phyloP scores from a whole-genome alignment of 1,140 invertebrate species.

The Rhagoletis zephyria region DNA sequence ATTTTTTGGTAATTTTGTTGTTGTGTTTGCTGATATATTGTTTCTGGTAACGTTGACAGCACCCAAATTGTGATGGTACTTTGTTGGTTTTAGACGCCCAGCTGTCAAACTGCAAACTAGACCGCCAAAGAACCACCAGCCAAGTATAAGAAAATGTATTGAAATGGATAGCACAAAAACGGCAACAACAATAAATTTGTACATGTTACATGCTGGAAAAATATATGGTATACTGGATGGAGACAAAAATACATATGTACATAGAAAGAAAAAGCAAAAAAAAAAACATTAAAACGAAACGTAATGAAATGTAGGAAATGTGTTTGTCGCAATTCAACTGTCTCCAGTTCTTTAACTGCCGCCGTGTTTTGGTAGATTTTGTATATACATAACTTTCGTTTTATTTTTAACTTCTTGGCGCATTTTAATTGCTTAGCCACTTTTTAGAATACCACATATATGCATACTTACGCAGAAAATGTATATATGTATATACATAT shows the following conservation, averaged over 20 bases:
- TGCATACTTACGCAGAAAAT: background rate
- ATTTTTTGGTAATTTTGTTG: too few species aligned
- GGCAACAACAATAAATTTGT: background rate
- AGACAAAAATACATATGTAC: too few species aligned
- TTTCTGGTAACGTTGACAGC: too few species aligned
- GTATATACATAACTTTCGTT: background rate
- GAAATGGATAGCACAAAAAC: constrained; percentile 1
- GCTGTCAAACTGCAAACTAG: background rate
- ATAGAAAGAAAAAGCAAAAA: background rate
- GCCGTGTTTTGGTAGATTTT: background rate
- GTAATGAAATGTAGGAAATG: constrained; percentile 54
- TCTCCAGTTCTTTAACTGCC: background rate
- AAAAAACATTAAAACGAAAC: constrained; percentile 51
- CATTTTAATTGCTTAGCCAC: background rate
- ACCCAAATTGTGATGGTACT: too few species aligned
- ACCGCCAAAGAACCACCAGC: background rate
- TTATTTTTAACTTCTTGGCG: background rate
- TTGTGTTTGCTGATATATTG: too few species aligned
- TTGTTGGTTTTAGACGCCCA: background rate
- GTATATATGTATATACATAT: too few species aligned
- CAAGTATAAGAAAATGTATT: background rate
- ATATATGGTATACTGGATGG: background rate
- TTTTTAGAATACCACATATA: background rate
- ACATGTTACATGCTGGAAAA: background rate
- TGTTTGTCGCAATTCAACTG: constrained; percentile 16